phyloP scores from a whole-genome alignment of 2,888 invertebrate species.

The Cheilosia urbana region DNA sequence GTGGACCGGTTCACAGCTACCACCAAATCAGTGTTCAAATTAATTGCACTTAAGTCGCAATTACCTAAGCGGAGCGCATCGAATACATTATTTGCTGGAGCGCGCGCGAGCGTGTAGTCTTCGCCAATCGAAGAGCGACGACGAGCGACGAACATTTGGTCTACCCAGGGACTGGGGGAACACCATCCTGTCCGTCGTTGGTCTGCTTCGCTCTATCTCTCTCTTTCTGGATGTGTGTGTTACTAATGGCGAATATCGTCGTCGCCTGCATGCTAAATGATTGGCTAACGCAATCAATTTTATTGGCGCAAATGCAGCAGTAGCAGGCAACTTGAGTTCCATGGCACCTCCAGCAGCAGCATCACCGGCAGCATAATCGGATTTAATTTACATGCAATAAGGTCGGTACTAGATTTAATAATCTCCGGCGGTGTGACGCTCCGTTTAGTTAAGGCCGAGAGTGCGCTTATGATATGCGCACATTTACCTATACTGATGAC shows the following conservation, averaged over 20 bases:
- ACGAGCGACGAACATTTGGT: conserved; percentile 50
- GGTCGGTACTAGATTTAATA: conserved; percentile 73
- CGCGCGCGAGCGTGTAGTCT: conserved; percentile 24
- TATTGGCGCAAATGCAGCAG: conserved; percentile 61
- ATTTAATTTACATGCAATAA: conserved; percentile 75
- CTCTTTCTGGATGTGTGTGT: conserved; percentile 23
- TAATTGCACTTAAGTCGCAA: conserved; percentile 75
- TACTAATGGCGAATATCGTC: conserved; percentile 38
- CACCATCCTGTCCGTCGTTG: neutral
- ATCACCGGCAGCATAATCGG: conserved; percentile 63
- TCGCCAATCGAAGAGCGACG: conserved; percentile 43
- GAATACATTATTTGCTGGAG: conserved; percentile 53
- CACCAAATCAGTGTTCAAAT: conserved; percentile 76
- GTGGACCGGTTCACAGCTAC: conserved; percentile 70
- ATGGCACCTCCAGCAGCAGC: conserved; percentile 9
- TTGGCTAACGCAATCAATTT: conserved; percentile 75
- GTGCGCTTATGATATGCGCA: conserved; percentile 51
- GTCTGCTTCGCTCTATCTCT: neutral
- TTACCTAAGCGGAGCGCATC: conserved; percentile 73
- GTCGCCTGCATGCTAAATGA: conserved; percentile 58
- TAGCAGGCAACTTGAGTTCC: conserved; percentile 59
- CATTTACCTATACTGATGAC: conserved; percentile 50
- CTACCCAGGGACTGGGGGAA: conserved; percentile 42
- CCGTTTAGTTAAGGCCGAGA: conserved; percentile 44
- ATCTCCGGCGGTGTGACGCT: conserved; percentile 64